Percentiles rank a stretch among this genome's conserved stretches.
Conservation (phyloP, 2,888 invertebrate species). For the Mayetiola destructor region DNA sequence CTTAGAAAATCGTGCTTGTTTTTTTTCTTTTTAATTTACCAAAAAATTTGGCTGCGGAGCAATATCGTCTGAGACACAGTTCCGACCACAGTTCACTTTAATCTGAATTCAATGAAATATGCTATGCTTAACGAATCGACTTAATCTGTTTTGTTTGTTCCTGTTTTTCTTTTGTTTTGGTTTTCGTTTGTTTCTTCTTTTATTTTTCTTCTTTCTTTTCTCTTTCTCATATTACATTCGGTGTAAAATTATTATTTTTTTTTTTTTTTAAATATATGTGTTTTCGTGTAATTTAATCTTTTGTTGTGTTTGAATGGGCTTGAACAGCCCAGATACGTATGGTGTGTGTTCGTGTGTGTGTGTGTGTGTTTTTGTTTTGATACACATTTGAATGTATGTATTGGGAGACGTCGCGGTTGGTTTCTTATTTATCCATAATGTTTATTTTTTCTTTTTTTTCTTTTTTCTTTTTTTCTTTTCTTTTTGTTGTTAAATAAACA, state of each 20-base stretch:
- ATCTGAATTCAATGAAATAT: slow-evolving; percentile 8
- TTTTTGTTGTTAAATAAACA: too few relatives aligned
- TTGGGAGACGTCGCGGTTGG: not conserved
- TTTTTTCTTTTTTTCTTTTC: too few relatives aligned
- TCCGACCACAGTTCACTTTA: slow-evolving; percentile 3
- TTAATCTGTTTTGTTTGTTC: slow-evolving; percentile 3
- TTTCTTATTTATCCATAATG: too few relatives aligned
- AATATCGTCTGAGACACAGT: slow-evolving; percentile 6
- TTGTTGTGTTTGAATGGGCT: too few relatives aligned
- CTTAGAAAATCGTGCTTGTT: too few relatives aligned
- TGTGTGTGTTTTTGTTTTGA: not conserved
- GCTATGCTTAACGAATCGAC: slow-evolving; percentile 11
- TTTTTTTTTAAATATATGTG: too few relatives aligned
- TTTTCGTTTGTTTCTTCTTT: not conserved
- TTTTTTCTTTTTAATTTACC: too few relatives aligned
- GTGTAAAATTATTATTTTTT: too few relatives aligned
- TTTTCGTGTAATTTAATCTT: too few relatives aligned
- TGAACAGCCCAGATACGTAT: too few relatives aligned
- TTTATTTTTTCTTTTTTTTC: too few relatives aligned
- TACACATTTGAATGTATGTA: not conserved
- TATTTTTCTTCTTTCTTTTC: not conserved
- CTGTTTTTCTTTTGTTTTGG: not conserved
- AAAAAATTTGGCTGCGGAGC: not conserved
- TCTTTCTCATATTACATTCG: not conserved
- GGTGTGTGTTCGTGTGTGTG: not conserved